Base-by-base conservation (phyloP, 2,113 vertebrate species). In the Eulacestoma nigropectus region DNA sequence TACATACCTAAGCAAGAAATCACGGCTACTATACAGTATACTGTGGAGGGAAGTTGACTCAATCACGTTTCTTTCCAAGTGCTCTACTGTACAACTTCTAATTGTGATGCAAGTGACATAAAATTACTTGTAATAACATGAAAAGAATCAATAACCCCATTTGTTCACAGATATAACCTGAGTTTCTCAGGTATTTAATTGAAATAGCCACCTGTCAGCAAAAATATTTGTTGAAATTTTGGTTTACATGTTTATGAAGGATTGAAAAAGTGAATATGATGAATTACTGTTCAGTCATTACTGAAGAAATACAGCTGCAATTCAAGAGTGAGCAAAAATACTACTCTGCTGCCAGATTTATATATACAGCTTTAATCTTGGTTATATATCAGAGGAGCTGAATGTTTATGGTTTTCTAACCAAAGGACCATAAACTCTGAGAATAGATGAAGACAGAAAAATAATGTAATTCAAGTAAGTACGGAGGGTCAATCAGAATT, bases 391-490 rank as follows among this genome's bases (percentile, higher is more conserved):
- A 97, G 93, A 90, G 81, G 59, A 87, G 90, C 90, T 92, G 92
- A 95, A 96, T 90, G 65, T 97, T 98, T 97, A 98, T 93, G 74
- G 84, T 96, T 97, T 70, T 94, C 95, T 97, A 97, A 98, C 91
- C 88, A 95, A 94, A 95, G 92, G 93, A 97, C 96, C 95, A 96
- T 92, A 97, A 97, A 97, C 96, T 96, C 96, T 83, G 96, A 98
- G 94, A 95, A 95, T 20, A 91, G 95, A 94, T 42, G 53, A 97
- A 97, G 95, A 91, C 46, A 84, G 73, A 75, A 95, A 82, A 91
- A 79, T 69, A 97, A 97, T 97, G 86, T 96, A 96, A 97, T 97
- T 97, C 94, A 98, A 97, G 96, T 97, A 78, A 94, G 88, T 74
- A 84, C 5, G 2, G 44, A 70, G 75, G 84, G 95, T 94, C 87